Evolutionary conservation across 2,113 vertebrate genomes (phyloP).

Genomic region (Cynocephalus volans): DNA sequence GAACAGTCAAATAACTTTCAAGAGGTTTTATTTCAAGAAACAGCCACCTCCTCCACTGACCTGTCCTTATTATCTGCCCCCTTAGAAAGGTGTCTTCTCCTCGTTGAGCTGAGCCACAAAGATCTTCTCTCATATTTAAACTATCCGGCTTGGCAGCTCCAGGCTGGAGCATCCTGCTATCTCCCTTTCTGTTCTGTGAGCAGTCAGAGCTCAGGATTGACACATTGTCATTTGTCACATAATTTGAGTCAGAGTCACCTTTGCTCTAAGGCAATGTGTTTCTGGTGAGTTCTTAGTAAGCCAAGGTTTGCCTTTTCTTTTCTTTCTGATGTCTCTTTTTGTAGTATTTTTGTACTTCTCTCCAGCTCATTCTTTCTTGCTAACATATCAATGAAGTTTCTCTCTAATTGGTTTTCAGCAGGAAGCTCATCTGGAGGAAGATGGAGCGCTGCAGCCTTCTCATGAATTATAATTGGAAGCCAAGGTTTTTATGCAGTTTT

Average conservation of each 20-base stretch:
- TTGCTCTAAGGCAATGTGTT: background rate
- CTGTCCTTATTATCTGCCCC: background rate
- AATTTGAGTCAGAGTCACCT: background rate
- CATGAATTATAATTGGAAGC: background rate
- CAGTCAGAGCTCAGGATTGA: background rate
- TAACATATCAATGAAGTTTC: background rate
- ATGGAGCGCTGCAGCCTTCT: background rate
- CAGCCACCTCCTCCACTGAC: background rate
- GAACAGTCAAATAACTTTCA: background rate
- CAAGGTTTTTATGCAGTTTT: background rate
- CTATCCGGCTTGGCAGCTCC: background rate
- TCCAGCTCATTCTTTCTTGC: background rate
- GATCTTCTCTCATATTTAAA: background rate
- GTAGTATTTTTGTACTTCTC: background rate
- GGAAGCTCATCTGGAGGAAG: background rate
- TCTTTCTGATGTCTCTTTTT: background rate
- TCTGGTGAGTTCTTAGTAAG: background rate
- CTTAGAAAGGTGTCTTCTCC: background rate
- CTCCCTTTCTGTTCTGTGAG: background rate
- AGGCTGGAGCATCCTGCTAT: background rate
- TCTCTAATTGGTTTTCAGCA: background rate
- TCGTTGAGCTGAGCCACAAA: background rate
- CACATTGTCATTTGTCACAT: background rate
- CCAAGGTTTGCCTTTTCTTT: background rate
- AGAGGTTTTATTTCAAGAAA: slow-evolving; percentile 2